phyloP scores from a whole-genome alignment of 2,113 vertebrate genomes.

The Manacus vitellinus region DNA sequence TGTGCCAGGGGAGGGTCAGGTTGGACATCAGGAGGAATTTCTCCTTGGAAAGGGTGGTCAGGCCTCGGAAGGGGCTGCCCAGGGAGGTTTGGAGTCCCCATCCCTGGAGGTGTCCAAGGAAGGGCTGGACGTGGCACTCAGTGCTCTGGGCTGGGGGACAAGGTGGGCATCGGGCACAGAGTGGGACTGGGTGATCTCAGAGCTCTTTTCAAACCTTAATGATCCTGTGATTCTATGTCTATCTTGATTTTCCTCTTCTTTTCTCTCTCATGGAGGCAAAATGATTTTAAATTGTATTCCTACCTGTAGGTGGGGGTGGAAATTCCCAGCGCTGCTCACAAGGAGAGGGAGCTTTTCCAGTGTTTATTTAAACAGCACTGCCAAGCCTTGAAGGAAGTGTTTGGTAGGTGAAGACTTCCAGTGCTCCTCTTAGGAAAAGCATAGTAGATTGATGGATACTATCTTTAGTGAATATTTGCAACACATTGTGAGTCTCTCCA shows the following conservation, averaged over 20 bases:
- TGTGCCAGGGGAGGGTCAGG: neutral
- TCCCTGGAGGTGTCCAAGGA: neutral
- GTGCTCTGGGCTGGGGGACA: neutral
- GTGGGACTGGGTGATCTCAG: accelerated
- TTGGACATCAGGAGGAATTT: neutral
- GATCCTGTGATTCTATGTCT: neutral
- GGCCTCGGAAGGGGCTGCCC: neutral
- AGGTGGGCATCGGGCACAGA: neutral
- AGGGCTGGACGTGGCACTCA: neutral
- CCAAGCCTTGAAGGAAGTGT: neutral
- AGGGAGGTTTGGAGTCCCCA: neutral
- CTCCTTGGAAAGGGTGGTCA: neutral
- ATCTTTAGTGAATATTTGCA: neutral
- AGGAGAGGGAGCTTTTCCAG: neutral
- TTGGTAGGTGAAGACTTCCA: neutral
- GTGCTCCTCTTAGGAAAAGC: neutral
- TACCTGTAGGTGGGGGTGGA: neutral
- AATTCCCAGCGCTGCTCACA: neutral
- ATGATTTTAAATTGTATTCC: neutral
- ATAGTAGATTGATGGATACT: neutral
- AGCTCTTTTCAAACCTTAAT: neutral
- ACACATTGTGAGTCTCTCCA: neutral
- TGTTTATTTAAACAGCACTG: neutral
- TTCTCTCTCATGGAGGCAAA: neutral
- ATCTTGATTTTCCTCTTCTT: neutral